Conservation (phyloP, 2,797 vertebrate genomes). For the Premnoplex brunnescens region DNA sequence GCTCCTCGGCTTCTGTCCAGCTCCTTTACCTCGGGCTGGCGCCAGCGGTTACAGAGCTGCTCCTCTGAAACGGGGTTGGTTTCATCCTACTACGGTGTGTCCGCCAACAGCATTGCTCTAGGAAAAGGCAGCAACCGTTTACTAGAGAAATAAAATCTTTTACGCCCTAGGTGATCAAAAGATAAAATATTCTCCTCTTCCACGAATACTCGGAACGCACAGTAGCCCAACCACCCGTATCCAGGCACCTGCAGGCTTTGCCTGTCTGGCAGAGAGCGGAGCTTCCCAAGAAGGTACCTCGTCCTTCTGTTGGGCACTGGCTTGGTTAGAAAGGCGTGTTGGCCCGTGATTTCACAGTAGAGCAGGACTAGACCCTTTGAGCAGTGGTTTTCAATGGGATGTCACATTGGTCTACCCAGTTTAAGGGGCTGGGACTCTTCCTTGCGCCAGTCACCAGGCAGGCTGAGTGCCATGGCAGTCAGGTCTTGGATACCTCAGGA, state of each 20-base stretch:
- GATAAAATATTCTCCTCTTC: neutral
- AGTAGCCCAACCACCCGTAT: accelerated
- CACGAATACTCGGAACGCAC: neutral
- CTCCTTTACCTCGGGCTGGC: neutral
- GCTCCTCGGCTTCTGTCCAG: neutral
- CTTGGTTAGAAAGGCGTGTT: neutral
- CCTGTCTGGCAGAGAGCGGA: accelerated
- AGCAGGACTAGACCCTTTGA: neutral
- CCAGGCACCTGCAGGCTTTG: neutral
- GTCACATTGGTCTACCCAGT: neutral
- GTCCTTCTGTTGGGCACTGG: accelerated
- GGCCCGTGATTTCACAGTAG: neutral
- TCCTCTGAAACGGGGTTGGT: neutral
- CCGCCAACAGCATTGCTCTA: neutral
- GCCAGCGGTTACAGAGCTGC: neutral
- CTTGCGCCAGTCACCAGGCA: neutral
- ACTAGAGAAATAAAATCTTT: neutral
- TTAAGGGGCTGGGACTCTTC: neutral
- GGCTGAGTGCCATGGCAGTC: neutral
- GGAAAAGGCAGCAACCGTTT: neutral
- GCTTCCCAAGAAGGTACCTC: neutral
- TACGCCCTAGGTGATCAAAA: neutral
- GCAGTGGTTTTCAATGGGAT: neutral
- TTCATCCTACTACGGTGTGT: neutral
- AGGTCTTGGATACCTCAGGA: neutral